Conservation (phyloP, 2,797 vertebrate species). For the Acrocephalus scirpaceus region DNA sequence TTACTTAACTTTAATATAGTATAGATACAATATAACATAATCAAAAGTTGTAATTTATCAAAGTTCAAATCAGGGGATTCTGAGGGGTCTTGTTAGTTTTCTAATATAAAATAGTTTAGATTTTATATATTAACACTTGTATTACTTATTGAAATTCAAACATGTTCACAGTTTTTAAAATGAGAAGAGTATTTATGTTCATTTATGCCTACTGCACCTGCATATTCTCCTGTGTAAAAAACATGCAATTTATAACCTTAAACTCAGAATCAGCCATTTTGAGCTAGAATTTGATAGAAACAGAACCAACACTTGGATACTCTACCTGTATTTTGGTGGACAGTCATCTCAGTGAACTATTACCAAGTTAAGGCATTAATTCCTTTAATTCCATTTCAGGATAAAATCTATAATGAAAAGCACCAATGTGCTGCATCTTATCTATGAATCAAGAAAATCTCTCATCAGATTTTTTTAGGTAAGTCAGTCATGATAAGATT, state of each 20-base stretch:
- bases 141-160: background rate
- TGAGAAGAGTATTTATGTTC: background rate
- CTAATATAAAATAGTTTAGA: background rate
- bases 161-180: background rate
- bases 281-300: background rate
- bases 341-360: background rate
- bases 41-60: background rate
- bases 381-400: background rate
- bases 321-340: background rate
- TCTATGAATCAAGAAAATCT: background rate
- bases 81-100: background rate
- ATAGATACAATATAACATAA: background rate
- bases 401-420: background rate
- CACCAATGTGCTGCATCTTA: background rate
- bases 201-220: background rate
- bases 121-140: background rate
- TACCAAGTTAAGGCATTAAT: background rate
- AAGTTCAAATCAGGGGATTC: background rate
- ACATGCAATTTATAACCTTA: background rate
- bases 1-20: background rate
- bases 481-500: background rate
- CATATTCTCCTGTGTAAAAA: background rate
- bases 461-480: background rate
- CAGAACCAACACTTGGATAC: rapidly evolving
- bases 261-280: background rate